phyloP scores from a whole-genome alignment of 1,140 invertebrate genomes.

The Eciton burchellii region DNA sequence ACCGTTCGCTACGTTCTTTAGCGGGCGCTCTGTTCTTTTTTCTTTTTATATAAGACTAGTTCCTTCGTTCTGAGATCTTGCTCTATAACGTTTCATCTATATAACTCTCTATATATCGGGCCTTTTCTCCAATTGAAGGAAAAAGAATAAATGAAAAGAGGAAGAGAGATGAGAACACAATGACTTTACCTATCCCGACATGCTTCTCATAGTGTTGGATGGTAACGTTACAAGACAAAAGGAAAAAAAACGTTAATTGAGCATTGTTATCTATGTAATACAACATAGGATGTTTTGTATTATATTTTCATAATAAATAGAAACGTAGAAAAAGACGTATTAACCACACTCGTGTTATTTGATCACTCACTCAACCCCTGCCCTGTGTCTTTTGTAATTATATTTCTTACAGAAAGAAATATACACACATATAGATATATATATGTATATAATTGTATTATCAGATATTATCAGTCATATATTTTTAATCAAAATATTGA shows the following conservation, averaged over 20 bases:
- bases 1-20: slow-evolving; percentile 60
- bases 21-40: slow-evolving; percentile 26
- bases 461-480: no score
- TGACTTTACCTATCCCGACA: slow-evolving; percentile 81
- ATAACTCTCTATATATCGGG: slow-evolving; percentile 80
- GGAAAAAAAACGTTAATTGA: slow-evolving; percentile 84
- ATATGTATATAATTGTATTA: no score
- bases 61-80: slow-evolving; percentile 69
- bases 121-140: slow-evolving; percentile 76
- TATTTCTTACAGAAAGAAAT: background rate
- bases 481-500: slow-evolving; percentile 12
- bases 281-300: slow-evolving; percentile 89
- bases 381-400: background rate
- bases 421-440: no score
- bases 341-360: slow-evolving; percentile 77
- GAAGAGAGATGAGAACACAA: slow-evolving; percentile 59
- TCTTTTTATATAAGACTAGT: slow-evolving; percentile 56
- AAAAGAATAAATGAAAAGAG: slow-evolving; percentile 44
- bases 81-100: slow-evolving; percentile 78
- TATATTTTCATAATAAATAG: slow-evolving; percentile 90
- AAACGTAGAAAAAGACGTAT: slow-evolving; percentile 87
- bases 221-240: slow-evolving; percentile 83
- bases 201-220: slow-evolving; percentile 82
- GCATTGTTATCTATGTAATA: slow-evolving; percentile 87
- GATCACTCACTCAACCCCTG: slow-evolving; percentile 37